A percentile compares a stretch with the other conserved stretches of the same genome.
Evolutionary conservation across 1,140 invertebrate genomes (phyloP).

Genomic region (Drosophila ficusphila): DNA sequence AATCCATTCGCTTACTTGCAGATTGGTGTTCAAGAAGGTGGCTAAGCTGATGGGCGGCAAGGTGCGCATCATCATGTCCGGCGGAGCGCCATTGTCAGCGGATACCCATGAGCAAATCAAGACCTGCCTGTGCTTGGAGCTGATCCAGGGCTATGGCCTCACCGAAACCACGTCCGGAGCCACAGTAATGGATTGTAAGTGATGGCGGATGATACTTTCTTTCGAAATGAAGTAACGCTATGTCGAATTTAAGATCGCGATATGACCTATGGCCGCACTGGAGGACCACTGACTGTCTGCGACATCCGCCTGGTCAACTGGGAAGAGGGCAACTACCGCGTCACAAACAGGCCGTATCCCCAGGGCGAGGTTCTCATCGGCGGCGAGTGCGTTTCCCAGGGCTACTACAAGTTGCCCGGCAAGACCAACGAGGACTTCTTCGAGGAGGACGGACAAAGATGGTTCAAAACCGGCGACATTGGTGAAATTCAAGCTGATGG

Average conservation of each 20-base stretch:
- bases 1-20: slow-evolving; percentile 5
- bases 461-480: slow-evolving; percentile 99
- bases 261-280: slow-evolving; percentile 90
- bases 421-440: slow-evolving; percentile 97
- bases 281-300: slow-evolving; percentile 93
- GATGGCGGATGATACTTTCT: neutral
- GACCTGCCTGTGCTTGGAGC: slow-evolving; percentile 94
- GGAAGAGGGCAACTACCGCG: slow-evolving; percentile 97
- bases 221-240: neutral
- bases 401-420: slow-evolving; percentile 96
- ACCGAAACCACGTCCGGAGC: slow-evolving; percentile 98
- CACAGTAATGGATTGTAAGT: slow-evolving; percentile 93
- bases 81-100: slow-evolving; percentile 97
- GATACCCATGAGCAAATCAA: slow-evolving; percentile 98
- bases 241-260: slow-evolving; percentile 55
- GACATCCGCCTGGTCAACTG: slow-evolving; percentile 96
- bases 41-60: slow-evolving; percentile 93
- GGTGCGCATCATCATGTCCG: slow-evolving; percentile 93
- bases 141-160: slow-evolving; percentile 98
- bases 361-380: slow-evolving; percentile 97
- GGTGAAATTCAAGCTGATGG: slow-evolving; percentile 97
- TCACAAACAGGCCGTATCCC: slow-evolving; percentile 95
- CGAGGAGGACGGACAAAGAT: slow-evolving; percentile 90
- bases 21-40: slow-evolving; percentile 91
- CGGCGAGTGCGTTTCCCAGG: slow-evolving; percentile 94